Base-by-base conservation (phyloP, 2,888 invertebrate species). In the Nomada flava region DNA sequence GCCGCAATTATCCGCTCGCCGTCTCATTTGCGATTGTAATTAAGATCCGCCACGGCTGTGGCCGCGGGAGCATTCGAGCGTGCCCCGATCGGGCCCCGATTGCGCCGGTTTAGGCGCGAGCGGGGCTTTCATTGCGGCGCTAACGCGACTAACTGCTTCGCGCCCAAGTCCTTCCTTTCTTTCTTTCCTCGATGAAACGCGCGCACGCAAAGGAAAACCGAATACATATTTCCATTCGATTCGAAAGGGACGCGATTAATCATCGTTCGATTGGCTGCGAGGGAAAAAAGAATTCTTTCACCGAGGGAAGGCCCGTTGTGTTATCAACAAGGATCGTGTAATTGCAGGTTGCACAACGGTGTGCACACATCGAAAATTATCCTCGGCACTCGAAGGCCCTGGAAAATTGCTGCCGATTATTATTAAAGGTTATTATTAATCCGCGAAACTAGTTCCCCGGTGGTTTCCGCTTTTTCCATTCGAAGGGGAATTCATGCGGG, bases 21-120 rank as follows among this genome's bases (percentile, higher is more conserved):
- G 89, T 87, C 90, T 91, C 89, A 91, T 91, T 90, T 89, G 91
- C 89, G 91, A 91, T 89, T 90, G 90, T 89, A 91, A 91, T 88
- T 89, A 89, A 88, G 88, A 89, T 88, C 86, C 70, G 88, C 53
- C 64, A 70, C 50, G 42, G 52, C 55, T 53, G 77, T 59, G 67
- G 80, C 77, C 81, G 81, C 82, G 83, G 60, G 77, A 75, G 82
- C 88, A 85, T 83, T 88, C 80, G 82, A 88, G 84, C 89, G 85
- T 88, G 81, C 83, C 76, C 75, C 75, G 83, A 89, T 88, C 84
- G 75, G 26, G 67, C 13, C 64, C 71, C 80, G 88, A 88, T 88
- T 84, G 87, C 82, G 36, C 55, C 52, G 55, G 74, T 44, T n/a
- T 42, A 63, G 76, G 86, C 76, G 84, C 79, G 86, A 88, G 82